Evolutionary conservation across 2,888 invertebrate genomes (phyloP), one percentile per base, ranked within the genome.

Genomic region (Pteria penguin): DNA sequence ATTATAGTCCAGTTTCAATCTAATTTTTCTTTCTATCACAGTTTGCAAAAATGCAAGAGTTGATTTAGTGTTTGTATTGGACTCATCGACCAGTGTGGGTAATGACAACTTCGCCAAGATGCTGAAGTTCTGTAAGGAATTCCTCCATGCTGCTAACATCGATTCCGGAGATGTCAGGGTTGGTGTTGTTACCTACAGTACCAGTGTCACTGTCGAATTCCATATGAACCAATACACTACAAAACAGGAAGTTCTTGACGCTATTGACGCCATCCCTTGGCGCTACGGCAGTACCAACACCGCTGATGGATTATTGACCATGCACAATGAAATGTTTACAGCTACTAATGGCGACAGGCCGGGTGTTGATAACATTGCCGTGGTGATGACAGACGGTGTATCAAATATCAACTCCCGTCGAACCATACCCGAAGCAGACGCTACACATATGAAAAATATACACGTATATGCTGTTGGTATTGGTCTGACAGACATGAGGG

Each of bases 81-180:
- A 91, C 73, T 82, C 88, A 1, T 90, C 90, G 3, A 90, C 89
- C 32, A 89, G 89, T 84, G 89, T 91, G 8, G 88, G 87, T 57
- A 79, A 86, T 66, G 80, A 77, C 5, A 90, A 90, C 84, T 91
- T 88, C 83, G 69, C 82, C 67, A 82, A 87, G 57, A 86, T 90
- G 82, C 82, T 88, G 32, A 74, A 84, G 24, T 90, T 90, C 79
- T 82, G 88, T 71, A 86, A 85, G 61, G 87, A 89, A 27, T 80
- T 90, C 67, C 79, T 90, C 14, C 68, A 75, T 32, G 79, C 82
- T 62, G 87, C 87, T 31, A 85, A 84, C 57, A 82, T 89, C 61
- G 84, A 87, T 65, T 78, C 78, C 31, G 87, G 85, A 26, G 82
- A 80, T 75, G 86, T 87, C 3, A 79, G 86, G 11, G 84, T 88